Evolutionary conservation across 2,888 invertebrate genomes (phyloP), one percentile per base, ranked within the genome.

Genomic region (Sarcophaga carnaria): DNA sequence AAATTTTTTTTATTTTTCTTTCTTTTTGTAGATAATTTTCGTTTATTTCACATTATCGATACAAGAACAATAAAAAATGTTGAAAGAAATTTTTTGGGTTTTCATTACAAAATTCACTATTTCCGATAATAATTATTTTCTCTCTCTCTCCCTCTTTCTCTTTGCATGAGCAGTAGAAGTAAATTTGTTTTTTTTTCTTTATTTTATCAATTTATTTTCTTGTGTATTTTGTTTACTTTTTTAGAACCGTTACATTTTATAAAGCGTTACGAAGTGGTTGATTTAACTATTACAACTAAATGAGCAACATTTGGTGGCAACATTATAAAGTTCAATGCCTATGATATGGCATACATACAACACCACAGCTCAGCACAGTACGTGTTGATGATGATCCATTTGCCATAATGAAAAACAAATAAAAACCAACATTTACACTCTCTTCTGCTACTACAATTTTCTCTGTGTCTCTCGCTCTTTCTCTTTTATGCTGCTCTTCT

Each of bases 221-320:
- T 22, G 20, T 76, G 67, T 59, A 69, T 62, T 67, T 67, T 74
- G 17, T 70, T 63, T 83, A 37, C 27, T 27, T 60, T 64, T 72
- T 75, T 66, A 14, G 20, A 66, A 76, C 67, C 77, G 76, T 76
- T 80, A 70, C 80, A 77, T 86, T 71, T 72, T 81, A 81, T 37
- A 14, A 75, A 79, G 74, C 85, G 88, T 77, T 88, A 83, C 72
- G 72, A 80, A 79, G 81, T 72, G 84, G 69, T 82, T 60, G 87
- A 87, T 89, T 88, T 87, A 72, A 85, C 80, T 85, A 76, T 87
- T 79, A 76, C 75, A 82, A 87, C 87, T 87, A 75, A 87, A 59
- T 76, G 67, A 82, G 75, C 84, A 79, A 87, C 84, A 82, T 75
- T 87, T 82, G 76, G 87, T 82, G 81, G 87, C 84, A 84, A 79